Conservation (phyloP, 2,113 vertebrate genomes). For the Pardalotus punctatus region DNA sequence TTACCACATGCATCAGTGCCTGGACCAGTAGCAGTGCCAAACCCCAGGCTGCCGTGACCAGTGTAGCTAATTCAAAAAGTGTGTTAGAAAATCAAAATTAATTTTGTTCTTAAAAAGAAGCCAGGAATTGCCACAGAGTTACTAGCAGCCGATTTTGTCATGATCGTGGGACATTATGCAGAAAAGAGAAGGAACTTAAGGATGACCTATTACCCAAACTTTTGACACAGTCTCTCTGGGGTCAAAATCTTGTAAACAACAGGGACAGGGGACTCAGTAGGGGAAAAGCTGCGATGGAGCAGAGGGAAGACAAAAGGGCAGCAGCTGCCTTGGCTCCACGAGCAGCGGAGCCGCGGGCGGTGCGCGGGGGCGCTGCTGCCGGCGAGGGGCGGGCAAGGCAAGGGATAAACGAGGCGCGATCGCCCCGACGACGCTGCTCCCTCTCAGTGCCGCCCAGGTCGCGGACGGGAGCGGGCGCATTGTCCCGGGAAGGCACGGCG, state of each 20-base stretch:
- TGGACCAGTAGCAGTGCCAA: rapidly evolving
- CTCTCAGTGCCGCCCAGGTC: not conserved
- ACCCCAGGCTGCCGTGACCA: rapidly evolving
- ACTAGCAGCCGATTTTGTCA: not conserved
- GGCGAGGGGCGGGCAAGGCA: not conserved
- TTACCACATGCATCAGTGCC: not conserved
- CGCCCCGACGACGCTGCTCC: not conserved
- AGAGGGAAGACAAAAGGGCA: too few relatives aligned
- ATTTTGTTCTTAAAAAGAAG: not conserved
- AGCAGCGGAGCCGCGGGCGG: not conserved
- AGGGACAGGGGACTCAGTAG: rapidly evolving
- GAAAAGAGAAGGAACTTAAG: not conserved
- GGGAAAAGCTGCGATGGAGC: not conserved
- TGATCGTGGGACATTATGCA: rapidly evolving
- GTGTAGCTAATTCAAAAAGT: rapidly evolving
- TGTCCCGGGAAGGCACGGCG: not conserved
- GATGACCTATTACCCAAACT: not conserved
- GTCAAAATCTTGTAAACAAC: not conserved
- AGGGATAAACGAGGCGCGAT: not conserved
- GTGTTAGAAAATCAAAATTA: not conserved
- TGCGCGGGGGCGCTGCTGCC: not conserved
- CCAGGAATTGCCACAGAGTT: not conserved
- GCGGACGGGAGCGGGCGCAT: not conserved
- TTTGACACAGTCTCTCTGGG: not conserved
- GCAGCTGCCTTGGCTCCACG: not conserved